Evolutionary conservation across 2,888 invertebrate species (phyloP), one percentile per base, ranked within the genome.

Genomic region (Herminia tarsipennalis): DNA sequence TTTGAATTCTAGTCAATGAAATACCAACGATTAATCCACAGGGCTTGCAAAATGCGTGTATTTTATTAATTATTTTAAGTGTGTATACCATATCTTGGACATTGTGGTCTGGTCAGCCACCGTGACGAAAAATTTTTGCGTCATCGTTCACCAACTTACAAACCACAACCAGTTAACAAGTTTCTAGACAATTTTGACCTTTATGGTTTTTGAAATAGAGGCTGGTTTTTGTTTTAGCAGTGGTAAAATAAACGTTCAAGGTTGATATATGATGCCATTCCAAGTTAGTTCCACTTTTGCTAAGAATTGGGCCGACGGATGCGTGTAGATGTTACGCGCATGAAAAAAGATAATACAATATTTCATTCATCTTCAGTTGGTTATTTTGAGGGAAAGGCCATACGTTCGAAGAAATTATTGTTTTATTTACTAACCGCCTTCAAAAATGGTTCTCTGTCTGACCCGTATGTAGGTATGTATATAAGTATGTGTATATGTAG

Each of bases 241-340:
- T 3, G 14, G 22, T 39, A 45, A 44, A 45, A 42, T 12, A 35
- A 32, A 51, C 14, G 12, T 17, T 33, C 65, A 71, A 74, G 69
- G 71, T 67, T 68, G 55, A 30, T 27, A 20, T 32, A 39, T 63
- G 61, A 63, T 56, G 63, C 66, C 65, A 59, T 54, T 43, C 47
- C 28, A 54, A 67, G 77, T 83, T 81, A 82, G 85, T 86, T 85
- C 76, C 81, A 84, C 77, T 76, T 77, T 73, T 72, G 74, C 64
- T 64, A 54, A 59, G 60, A 85, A 76, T 60, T 81, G 56, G 84
- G 81, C 69, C 80, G 81, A 42, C 65, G 86, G 85, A 78, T 80
- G 75, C 65, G 18, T 62, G 16, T 66, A 56, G 60, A 66, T 66
- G 71, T 71, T 65, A 70, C 59, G 58, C 65, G 36, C 32, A 52